Evolutionary conservation across 2,888 invertebrate species (phyloP).

Genomic region (Epirrita christyi): DNA sequence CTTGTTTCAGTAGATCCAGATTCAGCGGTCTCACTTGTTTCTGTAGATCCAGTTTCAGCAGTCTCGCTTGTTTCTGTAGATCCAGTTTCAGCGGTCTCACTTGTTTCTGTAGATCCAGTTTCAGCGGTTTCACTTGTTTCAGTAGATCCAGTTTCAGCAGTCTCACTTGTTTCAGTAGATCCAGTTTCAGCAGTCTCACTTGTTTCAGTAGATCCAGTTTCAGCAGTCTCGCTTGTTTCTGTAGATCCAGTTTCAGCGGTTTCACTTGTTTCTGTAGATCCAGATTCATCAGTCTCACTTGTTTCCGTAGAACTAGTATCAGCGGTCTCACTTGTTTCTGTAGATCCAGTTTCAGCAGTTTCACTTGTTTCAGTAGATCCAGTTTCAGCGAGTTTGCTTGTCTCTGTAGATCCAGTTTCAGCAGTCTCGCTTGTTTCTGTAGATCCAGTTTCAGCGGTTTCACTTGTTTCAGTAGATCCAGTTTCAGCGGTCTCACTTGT

Average conservation of each 20-base stretch:
- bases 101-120: constrained; percentile 29
- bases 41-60: constrained; percentile 31
- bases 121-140: constrained; percentile 28
- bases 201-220: constrained; percentile 14
- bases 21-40: constrained; percentile 17
- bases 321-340: constrained; percentile 21
- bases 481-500: constrained; percentile 18
- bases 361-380: constrained; percentile 29
- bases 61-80: constrained; percentile 14
- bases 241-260: constrained; percentile 6
- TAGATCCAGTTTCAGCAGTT: constrained; percentile 26
- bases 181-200: constrained; percentile 22
- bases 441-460: constrained; percentile 24
- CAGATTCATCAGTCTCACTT: constrained; percentile 21
- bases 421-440: constrained; percentile 26
- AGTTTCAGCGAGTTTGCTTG: constrained; percentile 28
- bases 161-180: constrained; percentile 27
- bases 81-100: no score
- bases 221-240: constrained; percentile 22
- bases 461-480: constrained; percentile 27
- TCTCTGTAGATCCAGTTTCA: constrained; percentile 27
- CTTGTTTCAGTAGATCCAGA: constrained; percentile 13
- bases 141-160: constrained; percentile 22
- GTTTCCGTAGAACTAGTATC: constrained; percentile 1
- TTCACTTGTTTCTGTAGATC: constrained; percentile 7